Conservation (phyloP, 2,113 vertebrate genomes). For the Meles meles region DNA sequence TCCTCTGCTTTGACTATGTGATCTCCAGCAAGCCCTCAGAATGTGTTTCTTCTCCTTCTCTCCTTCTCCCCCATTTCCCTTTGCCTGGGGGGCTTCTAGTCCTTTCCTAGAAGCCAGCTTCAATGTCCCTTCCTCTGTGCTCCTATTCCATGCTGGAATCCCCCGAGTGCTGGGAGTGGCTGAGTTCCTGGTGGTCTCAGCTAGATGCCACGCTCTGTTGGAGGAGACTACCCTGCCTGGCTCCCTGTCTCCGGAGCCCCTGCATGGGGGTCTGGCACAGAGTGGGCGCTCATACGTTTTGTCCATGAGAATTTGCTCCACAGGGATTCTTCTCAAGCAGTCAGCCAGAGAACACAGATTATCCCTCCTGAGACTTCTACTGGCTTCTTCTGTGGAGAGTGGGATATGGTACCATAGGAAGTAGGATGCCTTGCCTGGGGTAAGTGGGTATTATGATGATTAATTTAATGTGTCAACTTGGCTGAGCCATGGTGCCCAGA, state of each 20-base stretch:
- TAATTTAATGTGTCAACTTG: background rate
- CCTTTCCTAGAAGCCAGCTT: background rate
- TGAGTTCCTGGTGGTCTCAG: background rate
- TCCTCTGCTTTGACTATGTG: background rate
- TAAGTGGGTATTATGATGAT: background rate
- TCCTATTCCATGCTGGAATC: background rate
- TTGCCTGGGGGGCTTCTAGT: background rate
- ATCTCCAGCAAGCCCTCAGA: background rate
- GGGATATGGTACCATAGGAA: no score
- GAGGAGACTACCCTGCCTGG: background rate
- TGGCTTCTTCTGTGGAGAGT: background rate
- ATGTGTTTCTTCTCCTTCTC: background rate
- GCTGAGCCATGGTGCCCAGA: background rate
- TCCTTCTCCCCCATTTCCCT: background rate
- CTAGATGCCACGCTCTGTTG: background rate
- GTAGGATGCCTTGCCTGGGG: background rate
- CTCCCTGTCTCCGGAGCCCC: background rate
- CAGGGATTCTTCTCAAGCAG: background rate
- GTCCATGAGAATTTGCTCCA: background rate
- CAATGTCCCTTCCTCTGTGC: background rate
- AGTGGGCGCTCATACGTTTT: background rate
- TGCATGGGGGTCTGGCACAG: background rate
- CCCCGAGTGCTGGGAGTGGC: background rate
- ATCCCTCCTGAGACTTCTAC: background rate
- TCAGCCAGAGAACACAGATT: background rate